Evolutionary conservation across 2,113 vertebrate species (phyloP).

Genomic region (Electrona antarctica): DNA sequence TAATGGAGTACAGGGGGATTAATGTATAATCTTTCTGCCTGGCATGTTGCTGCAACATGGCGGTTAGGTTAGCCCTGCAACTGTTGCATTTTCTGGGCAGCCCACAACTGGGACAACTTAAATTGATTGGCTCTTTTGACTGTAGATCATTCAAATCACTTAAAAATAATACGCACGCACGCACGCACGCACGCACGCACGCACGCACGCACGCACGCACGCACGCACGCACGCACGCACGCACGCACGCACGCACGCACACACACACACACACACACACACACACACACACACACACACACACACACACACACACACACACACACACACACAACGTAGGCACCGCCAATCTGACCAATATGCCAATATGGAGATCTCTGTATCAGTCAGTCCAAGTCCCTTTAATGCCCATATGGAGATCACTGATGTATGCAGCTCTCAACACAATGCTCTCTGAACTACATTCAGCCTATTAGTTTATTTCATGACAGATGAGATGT

Average conservation of each 20-base stretch:
- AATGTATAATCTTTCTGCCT: constrained; percentile 61
- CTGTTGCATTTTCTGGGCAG: too few species aligned
- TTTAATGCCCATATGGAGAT: too few species aligned
- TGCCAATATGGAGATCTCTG: too few species aligned
- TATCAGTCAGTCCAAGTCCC: too few species aligned
- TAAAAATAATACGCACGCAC: background rate
- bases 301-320: background rate
- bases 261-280: background rate
- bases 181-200: background rate
- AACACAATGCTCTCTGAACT: constrained; percentile 2
- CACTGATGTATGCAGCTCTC: too few species aligned
- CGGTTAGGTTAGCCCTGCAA: too few species aligned
- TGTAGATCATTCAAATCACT: too few species aligned
- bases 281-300: too few species aligned
- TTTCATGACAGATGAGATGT: constrained; percentile 53
- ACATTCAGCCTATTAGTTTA: constrained; percentile 43
- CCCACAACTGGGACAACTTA: too few species aligned
- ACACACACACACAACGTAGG: too few species aligned
- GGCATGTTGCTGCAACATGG: constrained; percentile 41
- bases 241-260: background rate
- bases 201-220: background rate
- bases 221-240: constrained; percentile 2
- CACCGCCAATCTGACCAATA: too few species aligned
- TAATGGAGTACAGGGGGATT: constrained; percentile 62
- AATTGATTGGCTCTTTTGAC: too few species aligned